These are phyloP conservation scores for Buathra laborator DNA, from an alignment of 2,888 invertebrate genomes.

Conservation along the genomic window DNA sequence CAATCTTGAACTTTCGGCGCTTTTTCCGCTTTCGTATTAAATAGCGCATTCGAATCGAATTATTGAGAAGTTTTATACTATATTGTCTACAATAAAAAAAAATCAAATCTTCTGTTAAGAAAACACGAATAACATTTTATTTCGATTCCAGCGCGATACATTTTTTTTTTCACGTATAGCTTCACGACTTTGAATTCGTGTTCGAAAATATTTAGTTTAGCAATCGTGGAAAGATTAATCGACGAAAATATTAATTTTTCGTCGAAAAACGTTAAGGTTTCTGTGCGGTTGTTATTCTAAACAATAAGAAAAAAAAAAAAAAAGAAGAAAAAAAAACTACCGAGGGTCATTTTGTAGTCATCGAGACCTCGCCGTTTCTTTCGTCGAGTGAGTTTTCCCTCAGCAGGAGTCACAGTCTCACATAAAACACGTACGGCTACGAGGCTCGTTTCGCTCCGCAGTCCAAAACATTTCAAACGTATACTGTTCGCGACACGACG, in stretches of 20 bases:
- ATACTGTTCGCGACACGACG: slow-evolving; percentile 48
- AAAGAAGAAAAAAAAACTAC: neutral
- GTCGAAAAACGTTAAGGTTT: no score
- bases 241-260: no score
- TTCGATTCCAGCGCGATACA: no score
- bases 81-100: neutral
- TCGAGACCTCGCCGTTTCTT: slow-evolving; percentile 42
- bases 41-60: neutral
- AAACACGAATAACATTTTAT: no score
- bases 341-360: slow-evolving; percentile 32
- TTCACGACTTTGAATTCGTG: no score
- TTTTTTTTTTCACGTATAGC: no score
- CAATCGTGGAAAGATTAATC: no score
- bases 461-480: slow-evolving; percentile 57
- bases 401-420: slow-evolving; percentile 28
- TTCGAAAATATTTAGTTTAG: no score
- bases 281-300: no score
- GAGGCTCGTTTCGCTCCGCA: slow-evolving; percentile 40
- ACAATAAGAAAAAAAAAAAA: neutral
- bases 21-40: neutral
- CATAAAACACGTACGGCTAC: slow-evolving; percentile 50
- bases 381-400: slow-evolving; percentile 42
- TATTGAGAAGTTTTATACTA: neutral
- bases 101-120: neutral
- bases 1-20: neutral